Percentiles rank a stretch among this genome's conserved stretches.
Conservation (phyloP, 2,888 invertebrate genomes). For the Mylabris sibirica region DNA sequence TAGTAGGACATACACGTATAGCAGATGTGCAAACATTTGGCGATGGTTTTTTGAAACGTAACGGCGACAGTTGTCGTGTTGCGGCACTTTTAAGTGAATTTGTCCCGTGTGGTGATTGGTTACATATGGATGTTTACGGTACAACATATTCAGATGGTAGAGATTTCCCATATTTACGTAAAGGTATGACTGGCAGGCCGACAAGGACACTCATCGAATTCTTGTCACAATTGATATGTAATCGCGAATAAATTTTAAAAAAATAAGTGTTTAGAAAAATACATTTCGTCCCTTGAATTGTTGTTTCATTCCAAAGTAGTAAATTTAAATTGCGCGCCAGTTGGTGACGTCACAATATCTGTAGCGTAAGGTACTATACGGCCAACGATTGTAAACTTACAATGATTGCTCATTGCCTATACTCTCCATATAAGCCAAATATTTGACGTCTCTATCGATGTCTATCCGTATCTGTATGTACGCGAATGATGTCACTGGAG, state of each 20-base stretch:
- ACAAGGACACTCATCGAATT: constrained; percentile 79
- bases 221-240: constrained; percentile 67
- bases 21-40: constrained; percentile 68
- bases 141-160: constrained; percentile 74
- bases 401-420: too few species aligned
- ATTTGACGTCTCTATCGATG: too few species aligned
- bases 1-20: constrained; percentile 61
- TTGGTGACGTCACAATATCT: too few species aligned
- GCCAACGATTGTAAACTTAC: too few species aligned
- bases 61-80: constrained; percentile 75
- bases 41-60: constrained; percentile 59
- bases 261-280: too few species aligned
- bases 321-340: too few species aligned
- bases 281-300: too few species aligned
- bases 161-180: constrained; percentile 67
- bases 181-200: constrained; percentile 79
- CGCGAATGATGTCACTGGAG: too few species aligned
- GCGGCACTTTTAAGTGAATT: constrained; percentile 81
- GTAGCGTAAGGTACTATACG: too few species aligned
- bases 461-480: too few species aligned
- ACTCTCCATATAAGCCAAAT: too few species aligned
- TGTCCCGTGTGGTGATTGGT: constrained; percentile 75
- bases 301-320: too few species aligned
- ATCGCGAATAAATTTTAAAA: constrained; percentile 48
- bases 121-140: constrained; percentile 83